phyloP scores from a whole-genome alignment of 1,140 invertebrate genomes.

The Sycobia sp. region DNA sequence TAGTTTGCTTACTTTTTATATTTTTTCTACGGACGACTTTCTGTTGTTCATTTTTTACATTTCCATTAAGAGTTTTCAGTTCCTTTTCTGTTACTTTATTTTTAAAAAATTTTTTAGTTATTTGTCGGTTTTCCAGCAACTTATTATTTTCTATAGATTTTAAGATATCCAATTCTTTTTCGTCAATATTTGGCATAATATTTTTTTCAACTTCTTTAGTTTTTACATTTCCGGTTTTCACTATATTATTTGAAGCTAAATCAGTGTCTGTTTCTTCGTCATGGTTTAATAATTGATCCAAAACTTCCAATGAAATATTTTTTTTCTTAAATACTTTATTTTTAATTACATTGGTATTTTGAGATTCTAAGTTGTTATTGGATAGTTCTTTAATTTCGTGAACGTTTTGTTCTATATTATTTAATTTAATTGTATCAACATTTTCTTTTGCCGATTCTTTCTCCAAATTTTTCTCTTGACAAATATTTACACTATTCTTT shows the following conservation, averaged over 20 bases:
- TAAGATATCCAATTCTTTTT: background rate
- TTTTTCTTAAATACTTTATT: constrained; percentile 11
- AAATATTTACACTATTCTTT: background rate
- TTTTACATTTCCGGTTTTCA: background rate
- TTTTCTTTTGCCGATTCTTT: background rate
- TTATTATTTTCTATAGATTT: background rate
- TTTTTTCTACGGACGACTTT: constrained; percentile 1
- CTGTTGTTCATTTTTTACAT: background rate
- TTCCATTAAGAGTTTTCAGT: background rate
- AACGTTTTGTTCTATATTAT: background rate
- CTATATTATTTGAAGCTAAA: background rate
- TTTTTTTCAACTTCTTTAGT: background rate
- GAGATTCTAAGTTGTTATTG: background rate
- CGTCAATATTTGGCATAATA: background rate
- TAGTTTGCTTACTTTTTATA: background rate
- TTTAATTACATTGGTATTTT: background rate
- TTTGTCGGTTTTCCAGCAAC: background rate
- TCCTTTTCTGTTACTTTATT: background rate
- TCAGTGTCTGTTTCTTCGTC: background rate
- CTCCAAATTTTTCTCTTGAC: too few relatives aligned
- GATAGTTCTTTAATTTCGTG: background rate
- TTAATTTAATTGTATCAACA: background rate
- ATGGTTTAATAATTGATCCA: constrained; percentile 13
- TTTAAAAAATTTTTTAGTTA: constrained; percentile 18
- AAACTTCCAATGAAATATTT: constrained; percentile 16